A percentile compares a stretch with the other conserved stretches of the same genome.
phyloP scores from a whole-genome alignment of 1,140 invertebrate genomes.

The Scaptomyza montana region DNA sequence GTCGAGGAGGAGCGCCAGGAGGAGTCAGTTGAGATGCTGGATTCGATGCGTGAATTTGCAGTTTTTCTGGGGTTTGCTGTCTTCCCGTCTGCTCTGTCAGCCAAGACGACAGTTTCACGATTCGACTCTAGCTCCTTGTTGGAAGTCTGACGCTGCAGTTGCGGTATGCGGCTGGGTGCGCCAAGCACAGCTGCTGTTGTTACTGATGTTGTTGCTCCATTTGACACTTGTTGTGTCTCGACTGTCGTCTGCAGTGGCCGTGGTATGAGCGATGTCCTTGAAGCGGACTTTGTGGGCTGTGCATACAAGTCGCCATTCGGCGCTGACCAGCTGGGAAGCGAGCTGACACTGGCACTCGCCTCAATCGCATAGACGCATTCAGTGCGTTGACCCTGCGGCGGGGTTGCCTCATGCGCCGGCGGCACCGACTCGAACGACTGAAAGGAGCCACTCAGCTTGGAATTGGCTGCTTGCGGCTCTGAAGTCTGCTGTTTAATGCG shows the following conservation, averaged over 20 bases:
- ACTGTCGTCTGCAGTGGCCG: slow-evolving; percentile 30
- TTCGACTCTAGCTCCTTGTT: slow-evolving; percentile 50
- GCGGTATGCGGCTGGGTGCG: slow-evolving; percentile 61
- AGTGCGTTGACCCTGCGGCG: slow-evolving; percentile 70
- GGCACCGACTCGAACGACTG: slow-evolving; percentile 75
- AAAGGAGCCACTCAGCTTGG: slow-evolving; percentile 64
- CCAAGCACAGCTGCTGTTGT: neutral
- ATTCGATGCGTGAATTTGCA: slow-evolving; percentile 50
- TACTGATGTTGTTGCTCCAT: slow-evolving; percentile 6
- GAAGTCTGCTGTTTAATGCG: slow-evolving; percentile 22
- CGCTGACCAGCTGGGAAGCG: slow-evolving; percentile 51
- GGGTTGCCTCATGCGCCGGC: slow-evolving; percentile 65
- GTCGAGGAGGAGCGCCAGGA: slow-evolving; percentile 49
- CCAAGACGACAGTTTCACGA: neutral
- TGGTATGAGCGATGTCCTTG: slow-evolving; percentile 65
- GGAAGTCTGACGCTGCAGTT: slow-evolving; percentile 64
- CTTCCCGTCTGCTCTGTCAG: slow-evolving; percentile 1
- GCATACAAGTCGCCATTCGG: slow-evolving; percentile 72
- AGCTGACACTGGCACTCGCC: slow-evolving; percentile 37
- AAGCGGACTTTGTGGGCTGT: slow-evolving; percentile 66
- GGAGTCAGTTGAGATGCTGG: slow-evolving; percentile 63
- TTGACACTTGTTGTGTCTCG: slow-evolving; percentile 17
- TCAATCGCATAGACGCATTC: slow-evolving; percentile 71
- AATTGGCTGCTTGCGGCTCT: neutral
- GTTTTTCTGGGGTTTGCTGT: slow-evolving; percentile 29